Base-by-base conservation (phyloP, 2,888 invertebrate genomes). In the Oligia latruncula region DNA sequence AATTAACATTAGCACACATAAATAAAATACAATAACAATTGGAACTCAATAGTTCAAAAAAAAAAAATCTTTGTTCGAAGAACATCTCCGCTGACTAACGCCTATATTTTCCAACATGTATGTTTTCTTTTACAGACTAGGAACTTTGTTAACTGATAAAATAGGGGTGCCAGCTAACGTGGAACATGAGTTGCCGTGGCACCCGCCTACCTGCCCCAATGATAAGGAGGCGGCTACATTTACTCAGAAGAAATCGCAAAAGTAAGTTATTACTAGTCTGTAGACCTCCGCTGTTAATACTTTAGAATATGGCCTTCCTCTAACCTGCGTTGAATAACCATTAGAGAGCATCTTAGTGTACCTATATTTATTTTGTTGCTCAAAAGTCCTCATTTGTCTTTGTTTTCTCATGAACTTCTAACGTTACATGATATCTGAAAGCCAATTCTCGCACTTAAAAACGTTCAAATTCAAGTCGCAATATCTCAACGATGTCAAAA, bases 181-280 rank as follows among this genome's bases (percentile, higher is more conserved):
- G 23, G 98, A 98, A 90, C 98, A 98, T 89, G 97, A 98, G 67
- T 94, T 98, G 83, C 98, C 98, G 5, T 98, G 98, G 98, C 98
- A 98, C 91, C 98, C 98, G 35, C 98, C 98, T 0, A 94, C 97
- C 15, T 98, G 98, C 90, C 97, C 92, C 77, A 95, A 88, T 3
- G 95, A 95, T 68, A 95, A 93, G 68, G 95, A 94, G 2, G 91
- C 94, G 0, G 73, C 91, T 0, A 80, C 88, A 0, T 92, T 93
- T 77, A 92, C 93, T 0, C 91, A 92, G 80, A 95, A 93, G 84
- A 95, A 94, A 82, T 83, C 92, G 4, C 89, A 90, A n/a, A 95
- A 94, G 95, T 96, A 90, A 93, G 93, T 58, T 13, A 23, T 0
- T 58, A n/a, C 23, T 58, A 23, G 23, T 58, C 11, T n/a, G n/a